Evolutionary conservation across 2,797 vertebrate species (phyloP).

Genomic region (Lutjanus argentimaculatus): DNA sequence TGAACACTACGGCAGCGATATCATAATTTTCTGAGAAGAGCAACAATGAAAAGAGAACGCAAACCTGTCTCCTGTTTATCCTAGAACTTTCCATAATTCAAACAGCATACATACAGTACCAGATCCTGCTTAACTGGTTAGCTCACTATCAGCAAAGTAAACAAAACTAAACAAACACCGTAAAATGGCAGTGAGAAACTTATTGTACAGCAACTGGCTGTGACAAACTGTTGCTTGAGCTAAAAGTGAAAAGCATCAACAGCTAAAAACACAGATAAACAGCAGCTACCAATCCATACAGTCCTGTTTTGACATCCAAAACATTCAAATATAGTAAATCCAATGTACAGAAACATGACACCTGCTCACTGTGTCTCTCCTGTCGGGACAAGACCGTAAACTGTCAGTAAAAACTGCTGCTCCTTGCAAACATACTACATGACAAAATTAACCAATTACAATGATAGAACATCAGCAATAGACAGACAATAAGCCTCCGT

Average conservation of each 20-base stretch:
- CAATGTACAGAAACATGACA: slow-evolving; percentile 32
- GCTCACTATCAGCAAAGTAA: slow-evolving; percentile 70
- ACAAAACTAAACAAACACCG: slow-evolving; percentile 73
- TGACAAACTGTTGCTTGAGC: slow-evolving; percentile 38
- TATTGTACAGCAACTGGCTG: slow-evolving; percentile 10
- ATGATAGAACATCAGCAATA: slow-evolving; percentile 72
- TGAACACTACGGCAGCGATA: neutral
- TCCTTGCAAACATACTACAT: slow-evolving; percentile 55
- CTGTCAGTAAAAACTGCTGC: slow-evolving; percentile 58
- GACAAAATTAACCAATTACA: slow-evolving; percentile 79
- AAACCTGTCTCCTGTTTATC: slow-evolving; percentile 54
- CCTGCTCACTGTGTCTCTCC: slow-evolving; percentile 31
- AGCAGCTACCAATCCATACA: slow-evolving; percentile 17
- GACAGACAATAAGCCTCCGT: slow-evolving; percentile 71
- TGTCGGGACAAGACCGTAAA: slow-evolving; percentile 40
- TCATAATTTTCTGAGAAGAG: neutral
- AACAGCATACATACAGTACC: slow-evolving; percentile 31
- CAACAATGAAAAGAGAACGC: slow-evolving; percentile 25
- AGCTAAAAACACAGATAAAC: slow-evolving; percentile 37
- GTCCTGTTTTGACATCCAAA: slow-evolving; percentile 9
- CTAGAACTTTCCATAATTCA: slow-evolving; percentile 62
- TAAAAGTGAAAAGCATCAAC: slow-evolving; percentile 29
- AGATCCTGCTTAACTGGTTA: slow-evolving; percentile 77
- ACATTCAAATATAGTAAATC: slow-evolving; percentile 20
- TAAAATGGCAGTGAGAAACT: slow-evolving; percentile 22